These are phyloP conservation scores for Oligia fasciuncula DNA, from an alignment of 2,888 invertebrate genomes.

Conservation along the genomic window DNA sequence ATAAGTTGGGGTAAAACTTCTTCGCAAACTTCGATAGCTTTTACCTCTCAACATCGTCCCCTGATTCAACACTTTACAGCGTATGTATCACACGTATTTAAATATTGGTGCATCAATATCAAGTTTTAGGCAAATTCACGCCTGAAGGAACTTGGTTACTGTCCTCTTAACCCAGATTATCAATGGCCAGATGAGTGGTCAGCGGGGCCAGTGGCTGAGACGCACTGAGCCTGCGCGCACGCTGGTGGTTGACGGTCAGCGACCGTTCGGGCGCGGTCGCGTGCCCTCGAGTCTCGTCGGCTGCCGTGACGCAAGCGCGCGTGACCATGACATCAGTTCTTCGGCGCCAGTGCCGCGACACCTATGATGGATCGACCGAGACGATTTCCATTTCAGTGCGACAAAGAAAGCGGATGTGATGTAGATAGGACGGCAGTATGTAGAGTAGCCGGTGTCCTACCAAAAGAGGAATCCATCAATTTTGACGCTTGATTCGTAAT, in stretches of 20 bases:
- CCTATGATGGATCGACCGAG: conserved; percentile 75
- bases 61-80: not conserved
- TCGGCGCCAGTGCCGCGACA: conserved; percentile 76
- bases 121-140: conserved; percentile 58
- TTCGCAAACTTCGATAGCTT: conserved; percentile 25
- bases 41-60: conserved; percentile 11
- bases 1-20: conserved; percentile 15
- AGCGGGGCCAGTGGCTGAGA: conserved; percentile 73
- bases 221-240: conserved; percentile 68
- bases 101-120: conserved; percentile 24
- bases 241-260: conserved; percentile 64
- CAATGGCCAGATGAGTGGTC: conserved; percentile 75
- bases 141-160: conserved; percentile 60
- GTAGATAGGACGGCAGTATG: conserved; percentile 55
- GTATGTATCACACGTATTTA: conserved; percentile 6
- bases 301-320: conserved; percentile 81
- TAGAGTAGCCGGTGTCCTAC: conserved; percentile 49
- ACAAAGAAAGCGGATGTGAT: conserved; percentile 66
- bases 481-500: conserved; percentile 40
- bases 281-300: conserved; percentile 57
- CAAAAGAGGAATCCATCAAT: conserved; percentile 55
- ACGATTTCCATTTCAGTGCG: conserved; percentile 72
- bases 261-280: conserved; percentile 35
- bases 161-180: conserved; percentile 73
- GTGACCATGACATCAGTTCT: conserved; percentile 85